A percentile compares a stretch with the other conserved stretches of the same genome.
Evolutionary conservation across 2,888 invertebrate genomes (phyloP).

Genomic region (Celastrina argiolus): DNA sequence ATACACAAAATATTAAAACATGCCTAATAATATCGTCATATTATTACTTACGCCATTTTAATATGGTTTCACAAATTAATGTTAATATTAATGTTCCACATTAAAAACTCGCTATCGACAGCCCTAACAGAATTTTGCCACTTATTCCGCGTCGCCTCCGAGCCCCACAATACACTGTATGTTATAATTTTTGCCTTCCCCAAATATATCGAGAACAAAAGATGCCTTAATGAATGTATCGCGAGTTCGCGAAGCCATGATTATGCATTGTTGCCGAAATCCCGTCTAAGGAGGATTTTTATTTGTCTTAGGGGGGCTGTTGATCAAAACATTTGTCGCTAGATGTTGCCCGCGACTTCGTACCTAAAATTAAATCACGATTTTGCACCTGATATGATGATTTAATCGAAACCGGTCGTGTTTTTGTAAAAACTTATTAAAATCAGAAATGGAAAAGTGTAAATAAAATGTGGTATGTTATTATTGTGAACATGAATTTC

Average conservation of each 20-base stretch:
- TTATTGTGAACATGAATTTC: too few species aligned
- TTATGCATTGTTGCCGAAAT: slow-evolving; percentile 66
- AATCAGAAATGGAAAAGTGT: too few species aligned
- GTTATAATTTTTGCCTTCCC: slow-evolving; percentile 76
- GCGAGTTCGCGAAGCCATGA: slow-evolving; percentile 71
- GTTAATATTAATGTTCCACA: neutral
- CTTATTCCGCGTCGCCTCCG: slow-evolving; percentile 61
- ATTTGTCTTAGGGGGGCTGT: slow-evolving; percentile 31
- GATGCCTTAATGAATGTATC: slow-evolving; percentile 73
- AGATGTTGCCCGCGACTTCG: too few species aligned
- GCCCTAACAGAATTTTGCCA: slow-evolving; percentile 57
- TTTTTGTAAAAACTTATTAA: too few species aligned
- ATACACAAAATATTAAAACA: too few species aligned
- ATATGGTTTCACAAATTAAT: too few species aligned
- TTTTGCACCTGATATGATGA: too few species aligned
- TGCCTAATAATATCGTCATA: too few species aligned
- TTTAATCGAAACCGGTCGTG: too few species aligned
- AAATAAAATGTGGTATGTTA: too few species aligned
- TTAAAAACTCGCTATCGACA: slow-evolving; percentile 34
- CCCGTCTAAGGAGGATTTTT: slow-evolving; percentile 35
- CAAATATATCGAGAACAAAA: slow-evolving; percentile 72
- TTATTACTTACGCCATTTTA: too few species aligned
- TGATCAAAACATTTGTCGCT: slow-evolving; percentile 23
- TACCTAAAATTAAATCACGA: too few species aligned
- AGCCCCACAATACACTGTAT: slow-evolving; percentile 65